These are phyloP conservation scores for Melolontha melolontha DNA, from an alignment of 2,888 invertebrate species.

Conservation along the genomic window DNA sequence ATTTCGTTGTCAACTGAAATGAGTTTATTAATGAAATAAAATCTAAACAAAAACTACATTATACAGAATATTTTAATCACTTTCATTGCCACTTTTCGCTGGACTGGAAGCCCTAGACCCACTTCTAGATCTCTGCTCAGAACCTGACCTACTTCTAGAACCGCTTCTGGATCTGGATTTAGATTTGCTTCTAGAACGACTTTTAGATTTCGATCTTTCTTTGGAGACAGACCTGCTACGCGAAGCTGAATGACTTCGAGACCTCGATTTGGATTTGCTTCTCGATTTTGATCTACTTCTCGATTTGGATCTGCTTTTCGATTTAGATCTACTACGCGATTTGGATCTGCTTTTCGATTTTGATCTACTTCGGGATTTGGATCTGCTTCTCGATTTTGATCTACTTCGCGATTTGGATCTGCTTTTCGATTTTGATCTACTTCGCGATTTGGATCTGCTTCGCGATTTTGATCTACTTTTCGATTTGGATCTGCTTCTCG, in stretches of 20 bases:
- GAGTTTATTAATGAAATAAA: too few species aligned
- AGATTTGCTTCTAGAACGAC: slow-evolving; percentile 60
- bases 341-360: slow-evolving; percentile 53
- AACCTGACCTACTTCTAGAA: slow-evolving; percentile 64
- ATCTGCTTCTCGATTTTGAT: slow-evolving; percentile 56
- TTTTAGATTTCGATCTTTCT: slow-evolving; percentile 45
- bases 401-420: slow-evolving; percentile 62
- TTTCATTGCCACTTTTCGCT: slow-evolving; percentile 46
- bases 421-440: slow-evolving; percentile 61
- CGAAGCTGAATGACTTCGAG: slow-evolving; percentile 59
- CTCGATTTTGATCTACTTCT: slow-evolving; percentile 59
- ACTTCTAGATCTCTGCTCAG: slow-evolving; percentile 63
- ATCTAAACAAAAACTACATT: background rate
- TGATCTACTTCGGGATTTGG: slow-evolving; percentile 53
- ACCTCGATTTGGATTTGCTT: slow-evolving; percentile 53
- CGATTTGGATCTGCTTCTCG: slow-evolving; percentile 58
- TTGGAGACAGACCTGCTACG: slow-evolving; percentile 58
- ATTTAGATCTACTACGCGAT: slow-evolving; percentile 54
- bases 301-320: slow-evolving; percentile 48
- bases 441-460: slow-evolving; percentile 64
- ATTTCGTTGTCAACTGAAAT: too few species aligned
- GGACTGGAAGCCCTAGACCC: slow-evolving; percentile 44
- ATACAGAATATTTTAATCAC: slow-evolving; percentile 41
- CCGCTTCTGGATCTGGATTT: slow-evolving; percentile 50
- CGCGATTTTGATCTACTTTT: slow-evolving; percentile 56